Percentiles rank a stretch among this genome's conserved stretches.
Evolutionary conservation across 2,113 vertebrate species (phyloP).

Genomic region (Pedionomus torquatus): DNA sequence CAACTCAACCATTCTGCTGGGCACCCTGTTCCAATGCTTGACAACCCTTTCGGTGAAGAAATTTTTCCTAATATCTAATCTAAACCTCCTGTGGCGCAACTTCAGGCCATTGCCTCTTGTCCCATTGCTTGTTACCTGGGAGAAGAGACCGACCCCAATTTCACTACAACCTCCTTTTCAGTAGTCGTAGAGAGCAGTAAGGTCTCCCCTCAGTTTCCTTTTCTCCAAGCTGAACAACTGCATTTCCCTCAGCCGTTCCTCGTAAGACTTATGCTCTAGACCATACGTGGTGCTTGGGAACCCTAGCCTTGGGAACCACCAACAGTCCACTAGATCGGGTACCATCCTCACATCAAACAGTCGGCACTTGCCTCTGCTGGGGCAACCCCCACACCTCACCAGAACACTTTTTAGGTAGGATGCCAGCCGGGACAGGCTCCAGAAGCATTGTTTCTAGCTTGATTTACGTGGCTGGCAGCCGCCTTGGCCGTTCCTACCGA

Average conservation of each 20-base stretch:
- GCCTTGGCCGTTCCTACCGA: not conserved
- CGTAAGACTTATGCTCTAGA: not conserved
- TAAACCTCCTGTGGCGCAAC: not conserved
- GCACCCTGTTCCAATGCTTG: not conserved
- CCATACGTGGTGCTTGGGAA: not conserved
- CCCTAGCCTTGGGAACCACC: not conserved
- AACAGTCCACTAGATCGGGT: rapidly evolving
- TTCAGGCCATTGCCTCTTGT: not conserved
- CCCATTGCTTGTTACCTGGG: not conserved
- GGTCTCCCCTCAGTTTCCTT: not conserved
- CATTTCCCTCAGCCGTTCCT: not conserved
- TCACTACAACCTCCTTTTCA: not conserved
- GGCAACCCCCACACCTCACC: rapidly evolving
- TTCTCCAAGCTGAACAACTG: not conserved
- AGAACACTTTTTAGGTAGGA: not conserved
- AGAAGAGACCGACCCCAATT: not conserved
- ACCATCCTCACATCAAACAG: rapidly evolving
- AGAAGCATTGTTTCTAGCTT: not conserved
- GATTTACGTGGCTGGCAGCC: not conserved
- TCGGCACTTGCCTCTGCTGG: rapidly evolving
- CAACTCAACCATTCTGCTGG: not conserved
- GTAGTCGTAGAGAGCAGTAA: not conserved
- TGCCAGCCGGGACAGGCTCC: not conserved
- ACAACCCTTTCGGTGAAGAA: not conserved
- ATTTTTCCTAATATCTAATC: not conserved